Base-by-base conservation (phyloP, 2,888 invertebrate species). In the Meghimatium bilineatum region DNA sequence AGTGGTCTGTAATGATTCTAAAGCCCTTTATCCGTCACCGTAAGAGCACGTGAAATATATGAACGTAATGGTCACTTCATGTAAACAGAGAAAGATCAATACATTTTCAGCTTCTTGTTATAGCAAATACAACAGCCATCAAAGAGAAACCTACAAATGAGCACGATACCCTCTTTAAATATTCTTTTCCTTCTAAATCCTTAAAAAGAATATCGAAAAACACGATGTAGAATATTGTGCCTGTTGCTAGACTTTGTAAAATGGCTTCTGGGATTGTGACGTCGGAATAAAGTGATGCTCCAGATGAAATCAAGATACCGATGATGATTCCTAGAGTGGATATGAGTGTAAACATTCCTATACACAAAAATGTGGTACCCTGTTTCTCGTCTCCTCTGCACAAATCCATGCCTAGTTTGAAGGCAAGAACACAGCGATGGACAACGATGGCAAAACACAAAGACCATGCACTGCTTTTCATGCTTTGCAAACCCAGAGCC, bases 141-240 rank as follows among this genome's bases (percentile, higher is more conserved):
- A 91, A 86, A 29, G 89, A 86, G 80, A 91, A 91, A 6, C 91
- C 91, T 12, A 91, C 91, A 85, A 91, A 91, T 8, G 90, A 89
- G 80, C 90, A 90, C 0, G 91, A 91, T 66, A 91, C 89, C 82
- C 91, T 88, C 82, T 90, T 91, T 34, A 91, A 87, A 74, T 91
- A 90, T 34, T 90, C 90, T 75, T 90, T 89, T 23, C 91, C 91
- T 69, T 91, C 89, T 52, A 91, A 84, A 83, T 91, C 91, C 78
- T 91, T 91, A 82, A 89, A 91, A n/a, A 91, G 86, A 82, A 91
- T 90, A 78, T 91, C 91, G 81, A 91, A 90, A 86, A 91, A 91
- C 38, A 91, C 89, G 56, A 91, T 91, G 85, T 91, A 91, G 74
- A 91, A 89, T 69, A 91, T 90, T 38, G 91, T 91, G 23, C 91